Base-by-base conservation (phyloP, 92 coral and sea anemone species). In the Chrysogorgia sp. region DNA sequence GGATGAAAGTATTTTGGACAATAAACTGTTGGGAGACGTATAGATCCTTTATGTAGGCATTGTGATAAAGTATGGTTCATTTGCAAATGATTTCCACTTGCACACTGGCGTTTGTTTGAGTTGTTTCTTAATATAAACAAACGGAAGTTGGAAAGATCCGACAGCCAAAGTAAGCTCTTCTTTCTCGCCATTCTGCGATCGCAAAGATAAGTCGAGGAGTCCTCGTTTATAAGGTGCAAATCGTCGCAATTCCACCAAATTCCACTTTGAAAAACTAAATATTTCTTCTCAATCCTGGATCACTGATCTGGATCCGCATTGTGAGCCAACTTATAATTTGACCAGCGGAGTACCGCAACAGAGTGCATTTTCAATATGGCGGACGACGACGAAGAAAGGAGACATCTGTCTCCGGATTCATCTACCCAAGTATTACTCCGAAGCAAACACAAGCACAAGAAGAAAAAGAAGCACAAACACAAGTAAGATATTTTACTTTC, bases 311-410 rank as follows among this genome's bases (percentile, higher is more conserved):
- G n/a, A n/a, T 37, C 12, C 12, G 43, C 5, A 5, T 37, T 37
- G 5, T 37, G 43, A 37, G 43, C 43, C 43, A 37, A 12, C 43
- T 12, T 37, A 4, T 37, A 4, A 37, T 37, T 37, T 29, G 31
- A 57, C 71, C 43, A 64, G 48, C 71, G 26, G 48, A 32, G 7
- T 56, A n/a, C 66, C 58, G 19, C 65, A 10, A 59, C 21, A 22
- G 31, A 32, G 37, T 15, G 37, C 41, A 56, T 15, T 17, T 72
- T 72, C 79, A 72, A 72, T 14, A 72, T 72, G 79, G 79, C 79
- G 79, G 79, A 72, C 79, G 79, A 72, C 58, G 79, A 56, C 14
- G 65, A 72, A 72, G 79, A 72, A 72, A 71, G 74, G 14, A 47
- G 35, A 29, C 64, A 60, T 10, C 55, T 72, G 10, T 50, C 64